A percentile compares a stretch with the other conserved stretches of the same genome.
Conservation (phyloP, 30 jellyfish, hydroid and myxozoan genomes). For the Phacellophora camtschatica region DNA sequence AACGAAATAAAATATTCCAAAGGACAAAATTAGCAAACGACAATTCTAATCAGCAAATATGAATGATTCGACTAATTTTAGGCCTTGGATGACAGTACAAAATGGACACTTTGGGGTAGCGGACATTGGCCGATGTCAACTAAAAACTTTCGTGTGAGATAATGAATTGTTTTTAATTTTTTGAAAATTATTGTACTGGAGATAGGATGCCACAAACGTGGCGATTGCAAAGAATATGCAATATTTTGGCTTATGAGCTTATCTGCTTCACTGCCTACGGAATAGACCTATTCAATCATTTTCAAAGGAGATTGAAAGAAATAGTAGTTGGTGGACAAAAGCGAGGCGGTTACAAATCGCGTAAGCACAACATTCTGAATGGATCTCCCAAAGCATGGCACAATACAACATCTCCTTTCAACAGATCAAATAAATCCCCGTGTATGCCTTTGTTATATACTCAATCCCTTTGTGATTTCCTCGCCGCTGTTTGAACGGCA, state of each 20-base stretch:
- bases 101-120: too few relatives aligned
- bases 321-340: conserved; percentile 39
- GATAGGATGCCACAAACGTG: conserved; percentile 62
- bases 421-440: conserved; percentile 79
- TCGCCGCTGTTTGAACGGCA: conserved; percentile 74
- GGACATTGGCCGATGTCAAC: background rate
- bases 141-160: too few relatives aligned
- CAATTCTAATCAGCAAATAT: too few relatives aligned
- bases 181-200: conserved; percentile 2
- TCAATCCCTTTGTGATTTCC: conserved; percentile 78
- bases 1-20: too few relatives aligned
- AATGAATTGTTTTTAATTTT: background rate
- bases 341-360: conserved; percentile 77
- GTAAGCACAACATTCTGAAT: conserved; percentile 64
- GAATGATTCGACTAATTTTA: too few relatives aligned
- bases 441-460: conserved; percentile 70
- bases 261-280: conserved; percentile 36
- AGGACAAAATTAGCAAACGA: too few relatives aligned
- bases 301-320: conserved; percentile 11
- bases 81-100: too few relatives aligned
- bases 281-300: conserved; percentile 43
- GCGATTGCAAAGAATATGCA: conserved; percentile 60
- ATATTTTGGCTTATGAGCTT: conserved; percentile 64
- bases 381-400: conserved; percentile 75
- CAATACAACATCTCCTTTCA: conserved; percentile 48